A percentile compares a stretch with the other conserved stretches of the same genome.
These are phyloP conservation scores for Rana temporaria DNA, from an alignment of 2,113 vertebrate species.

Conservation along the genomic window DNA sequence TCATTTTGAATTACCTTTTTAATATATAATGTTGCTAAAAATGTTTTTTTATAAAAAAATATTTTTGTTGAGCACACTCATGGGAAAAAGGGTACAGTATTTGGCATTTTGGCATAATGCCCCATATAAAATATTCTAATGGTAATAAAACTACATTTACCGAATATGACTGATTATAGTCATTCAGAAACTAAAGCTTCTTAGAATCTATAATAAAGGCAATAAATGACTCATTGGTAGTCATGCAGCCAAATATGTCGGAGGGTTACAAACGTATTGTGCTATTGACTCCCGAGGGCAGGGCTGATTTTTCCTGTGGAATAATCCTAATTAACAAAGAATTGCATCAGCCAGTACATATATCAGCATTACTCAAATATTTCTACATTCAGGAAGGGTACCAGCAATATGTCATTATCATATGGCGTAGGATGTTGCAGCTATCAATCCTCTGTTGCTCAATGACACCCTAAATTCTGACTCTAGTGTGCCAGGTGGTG, in stretches of 20 bases:
- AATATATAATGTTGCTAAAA: too few species aligned
- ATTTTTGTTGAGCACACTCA: too few species aligned
- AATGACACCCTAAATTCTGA: neutral
- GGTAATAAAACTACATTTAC: neutral
- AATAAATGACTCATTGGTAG: conserved; percentile 64
- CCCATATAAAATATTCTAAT: too few species aligned
- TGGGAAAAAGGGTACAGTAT: too few species aligned
- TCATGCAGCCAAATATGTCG: conserved; percentile 46
- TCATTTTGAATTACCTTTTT: too few species aligned
- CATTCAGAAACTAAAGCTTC: conserved; percentile 22
- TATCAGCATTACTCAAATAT: conserved; percentile 51
- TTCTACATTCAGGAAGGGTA: conserved; percentile 47
- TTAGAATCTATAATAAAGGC: conserved; percentile 59
- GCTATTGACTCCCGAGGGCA: conserved; percentile 57
- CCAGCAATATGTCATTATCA: neutral
- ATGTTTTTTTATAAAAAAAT: too few species aligned
- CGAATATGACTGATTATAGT: neutral
- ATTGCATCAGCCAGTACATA: conserved; percentile 40
- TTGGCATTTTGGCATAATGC: too few species aligned
- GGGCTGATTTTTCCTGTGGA: conserved; percentile 32
- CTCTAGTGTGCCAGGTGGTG: neutral
- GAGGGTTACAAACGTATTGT: conserved; percentile 34
- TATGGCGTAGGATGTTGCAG: neutral
- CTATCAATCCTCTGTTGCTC: neutral
- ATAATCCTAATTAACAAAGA: conserved; percentile 27